These are phyloP conservation scores for Chlorospingus semifuscus DNA, from an alignment of 2,797 vertebrate species.

Conservation along the genomic window DNA sequence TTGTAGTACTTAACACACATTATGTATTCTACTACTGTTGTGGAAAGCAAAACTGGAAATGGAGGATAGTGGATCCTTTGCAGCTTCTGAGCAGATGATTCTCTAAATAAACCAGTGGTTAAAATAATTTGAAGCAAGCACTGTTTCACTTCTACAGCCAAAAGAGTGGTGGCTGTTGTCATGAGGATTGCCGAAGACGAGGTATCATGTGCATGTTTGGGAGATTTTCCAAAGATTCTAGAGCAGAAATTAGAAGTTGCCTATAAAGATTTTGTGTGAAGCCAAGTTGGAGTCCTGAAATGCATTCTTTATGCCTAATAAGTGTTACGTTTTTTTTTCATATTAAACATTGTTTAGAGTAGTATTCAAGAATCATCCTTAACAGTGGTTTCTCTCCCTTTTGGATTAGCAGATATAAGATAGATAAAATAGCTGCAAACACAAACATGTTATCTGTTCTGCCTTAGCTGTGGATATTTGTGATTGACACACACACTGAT, in stretches of 20 bases:
- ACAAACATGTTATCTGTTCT: not conserved
- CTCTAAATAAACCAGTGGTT: not conserved
- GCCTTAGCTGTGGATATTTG: not conserved
- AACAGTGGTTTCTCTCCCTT: not conserved
- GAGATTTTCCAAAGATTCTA: not conserved
- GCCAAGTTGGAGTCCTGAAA: not conserved
- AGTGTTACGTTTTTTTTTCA: not conserved
- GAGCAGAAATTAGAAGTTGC: not conserved
- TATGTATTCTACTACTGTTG: not conserved
- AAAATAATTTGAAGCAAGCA: not conserved
- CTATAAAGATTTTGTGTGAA: not conserved
- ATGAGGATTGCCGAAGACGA: not conserved
- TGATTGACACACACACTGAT: not conserved
- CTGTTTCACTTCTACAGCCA: not conserved
- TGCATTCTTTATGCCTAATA: not conserved
- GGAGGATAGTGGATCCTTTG: not conserved
- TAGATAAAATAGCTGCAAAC: not conserved
- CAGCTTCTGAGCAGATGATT: not conserved
- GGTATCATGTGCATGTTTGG: not conserved
- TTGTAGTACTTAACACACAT: not conserved
- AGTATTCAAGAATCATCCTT: not conserved
- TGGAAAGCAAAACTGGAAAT: not conserved
- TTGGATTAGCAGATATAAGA: not conserved
- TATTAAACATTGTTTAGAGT: not conserved
- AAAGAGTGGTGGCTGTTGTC: not conserved